A percentile compares a stretch with the other conserved stretches of the same genome.
These are phyloP conservation scores for Lymantria monacha DNA, from an alignment of 2,888 invertebrate species.

Conservation along the genomic window DNA sequence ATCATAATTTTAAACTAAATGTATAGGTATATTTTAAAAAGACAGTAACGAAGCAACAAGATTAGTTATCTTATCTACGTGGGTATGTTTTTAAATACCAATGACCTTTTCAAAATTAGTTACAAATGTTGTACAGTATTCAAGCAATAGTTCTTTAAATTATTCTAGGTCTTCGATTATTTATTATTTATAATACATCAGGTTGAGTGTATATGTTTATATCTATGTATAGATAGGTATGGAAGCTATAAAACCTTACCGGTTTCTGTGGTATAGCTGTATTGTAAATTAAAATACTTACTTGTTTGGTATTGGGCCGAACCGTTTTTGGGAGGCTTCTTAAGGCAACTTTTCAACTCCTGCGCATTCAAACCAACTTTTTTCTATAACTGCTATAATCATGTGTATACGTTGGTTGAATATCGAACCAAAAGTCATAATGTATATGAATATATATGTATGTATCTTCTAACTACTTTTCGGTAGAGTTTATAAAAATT, in stretches of 20 bases:
- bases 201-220: not conserved
- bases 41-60: conserved; percentile 8
- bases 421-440: conserved; percentile 6
- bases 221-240: not conserved
- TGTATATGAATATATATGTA: not conserved
- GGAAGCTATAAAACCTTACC: conserved; percentile 11
- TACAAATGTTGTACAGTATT: too few species aligned
- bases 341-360: conserved; percentile 61
- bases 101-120: conserved; percentile 32
- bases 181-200: not conserved
- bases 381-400: conserved; percentile 37
- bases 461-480: too few species aligned
- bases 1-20: conserved; percentile 15
- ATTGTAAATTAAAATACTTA: conserved; percentile 31
- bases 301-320: conserved; percentile 32
- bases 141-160: not conserved
- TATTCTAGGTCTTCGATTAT: not conserved
- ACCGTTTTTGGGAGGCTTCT: conserved; percentile 51
- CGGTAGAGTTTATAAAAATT: too few species aligned
- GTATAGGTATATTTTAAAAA: conserved; percentile 16
- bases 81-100: conserved; percentile 31
- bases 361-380: conserved; percentile 50
- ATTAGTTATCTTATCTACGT: conserved; percentile 40
- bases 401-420: conserved; percentile 10
- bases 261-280: conserved; percentile 23